phyloP scores from a whole-genome alignment of 2,797 vertebrate species.

The Oceanodroma leucorhoa region DNA sequence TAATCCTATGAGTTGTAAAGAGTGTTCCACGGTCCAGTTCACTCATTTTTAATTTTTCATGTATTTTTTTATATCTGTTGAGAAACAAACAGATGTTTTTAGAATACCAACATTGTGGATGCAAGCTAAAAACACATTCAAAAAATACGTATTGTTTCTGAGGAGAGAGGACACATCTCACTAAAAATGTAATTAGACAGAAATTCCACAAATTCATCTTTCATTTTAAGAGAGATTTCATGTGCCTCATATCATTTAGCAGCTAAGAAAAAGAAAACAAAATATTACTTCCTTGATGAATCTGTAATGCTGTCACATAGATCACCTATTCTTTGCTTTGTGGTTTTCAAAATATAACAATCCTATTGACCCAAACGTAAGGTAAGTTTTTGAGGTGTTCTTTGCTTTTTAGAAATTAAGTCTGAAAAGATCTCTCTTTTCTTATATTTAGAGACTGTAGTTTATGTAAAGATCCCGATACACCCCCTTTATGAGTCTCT shows the following conservation, averaged over 20 bases:
- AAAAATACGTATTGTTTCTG: background rate
- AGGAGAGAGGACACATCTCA: background rate
- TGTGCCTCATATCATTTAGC: background rate
- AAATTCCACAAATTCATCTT: background rate
- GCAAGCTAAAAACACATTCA: background rate
- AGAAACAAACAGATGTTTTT: constrained; percentile 40
- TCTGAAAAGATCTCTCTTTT: background rate
- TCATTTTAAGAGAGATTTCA: background rate
- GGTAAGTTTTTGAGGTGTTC: background rate
- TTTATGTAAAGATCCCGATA: background rate
- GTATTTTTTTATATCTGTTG: constrained; percentile 21
- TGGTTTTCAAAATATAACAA: background rate
- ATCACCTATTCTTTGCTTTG: background rate
- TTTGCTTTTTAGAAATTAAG: background rate
- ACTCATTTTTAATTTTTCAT: constrained; percentile 65
- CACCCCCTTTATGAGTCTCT: background rate
- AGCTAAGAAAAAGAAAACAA: constrained; percentile 10
- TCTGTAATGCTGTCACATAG: background rate
- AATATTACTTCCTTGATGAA: background rate
- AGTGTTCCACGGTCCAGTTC: constrained; percentile 61
- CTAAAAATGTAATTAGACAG: background rate
- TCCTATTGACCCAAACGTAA: background rate
- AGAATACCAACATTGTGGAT: background rate
- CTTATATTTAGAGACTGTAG: background rate
- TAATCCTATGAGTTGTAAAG: constrained; percentile 60